phyloP scores from a whole-genome alignment of 2,113 vertebrate species.

The Gorsachius goisagi region DNA sequence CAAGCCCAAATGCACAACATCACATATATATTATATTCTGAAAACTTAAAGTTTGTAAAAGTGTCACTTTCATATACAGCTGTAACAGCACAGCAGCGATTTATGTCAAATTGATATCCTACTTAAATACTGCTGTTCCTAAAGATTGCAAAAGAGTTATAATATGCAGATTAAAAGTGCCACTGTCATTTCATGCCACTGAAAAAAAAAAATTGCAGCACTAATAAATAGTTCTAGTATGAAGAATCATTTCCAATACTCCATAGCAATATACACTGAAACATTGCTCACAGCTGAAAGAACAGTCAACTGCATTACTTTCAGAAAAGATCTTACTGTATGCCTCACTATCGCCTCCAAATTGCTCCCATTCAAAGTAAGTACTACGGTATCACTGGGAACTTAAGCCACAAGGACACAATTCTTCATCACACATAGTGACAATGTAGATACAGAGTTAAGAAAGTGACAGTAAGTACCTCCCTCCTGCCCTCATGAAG shows the following conservation, averaged over 20 bases:
- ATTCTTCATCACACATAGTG: neutral
- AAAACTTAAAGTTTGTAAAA: neutral
- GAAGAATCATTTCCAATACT: neutral
- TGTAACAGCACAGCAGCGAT: neutral
- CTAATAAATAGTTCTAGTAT: neutral
- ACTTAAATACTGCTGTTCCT: neutral
- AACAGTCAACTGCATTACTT: neutral
- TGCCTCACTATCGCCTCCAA: neutral
- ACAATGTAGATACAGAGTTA: neutral
- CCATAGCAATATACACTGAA: neutral
- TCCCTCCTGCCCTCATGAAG: neutral
- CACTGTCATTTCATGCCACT: neutral
- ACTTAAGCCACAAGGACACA: neutral
- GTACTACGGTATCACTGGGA: neutral
- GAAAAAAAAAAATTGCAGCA: neutral
- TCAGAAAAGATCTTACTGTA: neutral
- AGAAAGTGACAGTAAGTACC: neutral
- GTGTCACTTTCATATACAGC: neutral
- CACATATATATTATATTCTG: rapidly evolving
- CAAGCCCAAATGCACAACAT: neutral
- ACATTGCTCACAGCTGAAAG: neutral
- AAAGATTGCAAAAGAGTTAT: neutral
- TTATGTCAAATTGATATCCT: neutral
- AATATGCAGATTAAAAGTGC: neutral
- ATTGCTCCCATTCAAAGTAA: neutral